Evolutionary conservation across 2,113 vertebrate species (phyloP).

Genomic region (Gulo gulo): DNA sequence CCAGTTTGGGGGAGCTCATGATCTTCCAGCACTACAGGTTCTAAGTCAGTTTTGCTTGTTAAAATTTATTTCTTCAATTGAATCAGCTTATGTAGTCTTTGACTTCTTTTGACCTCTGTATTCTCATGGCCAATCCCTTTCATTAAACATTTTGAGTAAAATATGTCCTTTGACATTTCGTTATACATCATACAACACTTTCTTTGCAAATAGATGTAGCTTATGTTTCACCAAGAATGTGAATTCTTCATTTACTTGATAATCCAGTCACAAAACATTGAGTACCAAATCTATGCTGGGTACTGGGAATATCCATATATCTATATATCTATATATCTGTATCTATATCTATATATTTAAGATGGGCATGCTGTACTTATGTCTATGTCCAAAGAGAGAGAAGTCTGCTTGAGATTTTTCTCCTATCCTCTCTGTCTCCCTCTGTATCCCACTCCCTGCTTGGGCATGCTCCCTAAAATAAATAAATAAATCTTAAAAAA

Average conservation of each 20-base stretch:
- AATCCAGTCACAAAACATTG: neutral
- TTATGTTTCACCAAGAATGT: neutral
- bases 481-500: neutral
- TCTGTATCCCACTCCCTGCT: neutral
- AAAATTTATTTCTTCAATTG: neutral
- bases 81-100: neutral
- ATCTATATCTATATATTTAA: neutral
- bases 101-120: neutral
- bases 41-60: neutral
- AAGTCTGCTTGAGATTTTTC: neutral
- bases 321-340: too few species aligned
- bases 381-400: neutral
- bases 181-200: neutral
- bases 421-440: too few species aligned
- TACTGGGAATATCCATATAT: neutral
- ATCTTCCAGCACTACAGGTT: neutral
- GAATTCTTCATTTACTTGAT: neutral
- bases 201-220: neutral
- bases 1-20: neutral
- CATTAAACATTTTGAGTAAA: neutral
- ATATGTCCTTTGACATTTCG: neutral
- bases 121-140: neutral
- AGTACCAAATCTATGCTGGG: neutral
- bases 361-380: neutral
- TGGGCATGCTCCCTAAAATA: neutral